phyloP scores from a whole-genome alignment of 2,888 invertebrate species.

The Epirrhoe tristata region DNA sequence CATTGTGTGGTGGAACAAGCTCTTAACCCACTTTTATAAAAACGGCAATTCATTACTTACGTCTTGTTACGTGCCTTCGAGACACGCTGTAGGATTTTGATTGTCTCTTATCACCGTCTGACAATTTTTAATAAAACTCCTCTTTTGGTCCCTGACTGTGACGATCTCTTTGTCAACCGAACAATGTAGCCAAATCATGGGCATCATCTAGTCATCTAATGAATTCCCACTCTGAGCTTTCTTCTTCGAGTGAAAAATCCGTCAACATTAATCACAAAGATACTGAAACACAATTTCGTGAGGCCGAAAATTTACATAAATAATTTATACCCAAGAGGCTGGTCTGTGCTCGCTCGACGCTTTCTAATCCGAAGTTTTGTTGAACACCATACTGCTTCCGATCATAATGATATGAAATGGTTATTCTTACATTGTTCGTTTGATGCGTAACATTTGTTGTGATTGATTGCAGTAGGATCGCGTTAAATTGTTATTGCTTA shows the following conservation, averaged over 20 bases:
- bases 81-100: constrained; percentile 60
- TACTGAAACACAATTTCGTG: constrained; percentile 80
- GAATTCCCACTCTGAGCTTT: constrained; percentile 79
- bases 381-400: constrained; percentile 55
- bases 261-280: constrained; percentile 80
- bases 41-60: constrained; percentile 54
- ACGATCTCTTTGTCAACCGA: constrained; percentile 55
- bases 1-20: background rate
- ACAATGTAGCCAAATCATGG: constrained; percentile 63
- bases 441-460: constrained; percentile 38
- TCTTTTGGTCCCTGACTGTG: constrained; percentile 40
- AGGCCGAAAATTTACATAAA: constrained; percentile 82
- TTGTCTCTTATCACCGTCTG: constrained; percentile 47
- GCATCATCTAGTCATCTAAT: constrained; percentile 62
- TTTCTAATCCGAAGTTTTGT: constrained; percentile 64
- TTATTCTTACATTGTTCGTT: constrained; percentile 44
- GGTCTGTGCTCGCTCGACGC: constrained; percentile 48
- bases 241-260: constrained; percentile 79
- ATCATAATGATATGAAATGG: constrained; percentile 50
- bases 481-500: constrained; percentile 38
- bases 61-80: constrained; percentile 65
- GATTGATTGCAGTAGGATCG: constrained; percentile 39
- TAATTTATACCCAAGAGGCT: constrained; percentile 80
- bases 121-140: constrained; percentile 40
- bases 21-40: constrained; percentile 42